Evolutionary conservation across 1,140 invertebrate species (phyloP).

Genomic region (Psilanteris sp.): DNA sequence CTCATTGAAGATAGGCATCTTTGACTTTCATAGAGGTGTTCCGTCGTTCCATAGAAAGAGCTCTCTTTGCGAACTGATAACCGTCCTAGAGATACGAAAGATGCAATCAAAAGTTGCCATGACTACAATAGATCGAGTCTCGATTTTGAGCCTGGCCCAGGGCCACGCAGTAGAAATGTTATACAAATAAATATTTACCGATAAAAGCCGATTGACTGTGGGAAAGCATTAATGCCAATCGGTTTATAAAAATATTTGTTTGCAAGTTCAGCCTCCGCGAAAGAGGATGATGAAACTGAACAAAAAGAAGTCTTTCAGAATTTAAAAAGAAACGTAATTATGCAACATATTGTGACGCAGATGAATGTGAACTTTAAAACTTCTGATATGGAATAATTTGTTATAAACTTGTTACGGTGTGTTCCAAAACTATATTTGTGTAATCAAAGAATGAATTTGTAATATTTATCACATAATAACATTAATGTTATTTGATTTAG

Average conservation of each 20-base stretch:
- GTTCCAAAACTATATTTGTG: no score
- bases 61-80: slow-evolving; percentile 25
- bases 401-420: no score
- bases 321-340: no score
- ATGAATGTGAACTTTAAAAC: no score
- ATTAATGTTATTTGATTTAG: no score
- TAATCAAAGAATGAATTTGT: no score
- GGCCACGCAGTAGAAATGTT: slow-evolving; percentile 36
- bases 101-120: slow-evolving; percentile 76
- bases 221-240: slow-evolving; percentile 20
- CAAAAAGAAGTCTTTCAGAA: no score
- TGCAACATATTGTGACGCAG: no score
- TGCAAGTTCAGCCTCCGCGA: not conserved
- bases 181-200: slow-evolving; percentile 41
- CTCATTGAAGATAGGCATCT: slow-evolving; percentile 64
- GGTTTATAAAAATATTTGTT: slow-evolving; percentile 55
- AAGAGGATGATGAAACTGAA: no score
- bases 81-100: slow-evolving; percentile 49
- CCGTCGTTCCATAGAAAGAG: slow-evolving; percentile 36
- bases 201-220: slow-evolving; percentile 44
- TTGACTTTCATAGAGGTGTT: slow-evolving; percentile 47
- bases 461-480: no score
- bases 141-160: slow-evolving; percentile 56
- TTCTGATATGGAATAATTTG: no score
- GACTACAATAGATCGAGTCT: slow-evolving; percentile 64